Percentiles rank a stretch among this genome's conserved stretches.
Evolutionary conservation across 2,888 invertebrate genomes (phyloP).

Genomic region (Lamellibrachia satsuma): DNA sequence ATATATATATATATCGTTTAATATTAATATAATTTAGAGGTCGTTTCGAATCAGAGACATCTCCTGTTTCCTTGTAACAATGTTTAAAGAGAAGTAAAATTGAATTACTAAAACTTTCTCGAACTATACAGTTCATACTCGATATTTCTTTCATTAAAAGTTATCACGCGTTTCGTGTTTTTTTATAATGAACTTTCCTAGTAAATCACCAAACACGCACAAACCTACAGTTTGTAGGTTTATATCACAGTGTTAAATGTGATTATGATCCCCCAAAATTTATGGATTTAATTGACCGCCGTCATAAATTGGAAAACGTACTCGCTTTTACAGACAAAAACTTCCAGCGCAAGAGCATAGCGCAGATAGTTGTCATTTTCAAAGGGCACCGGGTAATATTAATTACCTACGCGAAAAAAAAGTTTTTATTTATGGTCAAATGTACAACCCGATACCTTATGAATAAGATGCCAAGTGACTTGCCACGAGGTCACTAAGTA

Average conservation of each 20-base stretch:
- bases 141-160: background rate
- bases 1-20: background rate
- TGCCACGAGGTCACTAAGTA: background rate
- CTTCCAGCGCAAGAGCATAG: background rate
- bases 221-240: background rate
- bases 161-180: background rate
- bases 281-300: background rate
- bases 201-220: background rate
- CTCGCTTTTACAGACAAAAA: background rate
- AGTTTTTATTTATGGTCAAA: background rate
- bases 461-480: background rate
- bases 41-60: background rate
- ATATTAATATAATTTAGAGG: background rate
- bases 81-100: background rate
- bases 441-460: background rate
- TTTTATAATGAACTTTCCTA: background rate
- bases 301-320: background rate
- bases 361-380: background rate
- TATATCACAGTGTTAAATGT: background rate
- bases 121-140: background rate
- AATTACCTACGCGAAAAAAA: background rate
- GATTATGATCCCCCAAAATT: background rate
- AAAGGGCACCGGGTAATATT: background rate
- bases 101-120: background rate
- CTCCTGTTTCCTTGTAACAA: background rate